Base-by-base conservation (phyloP, 2,797 vertebrate species). In the Chelidonichthys spinosus region DNA sequence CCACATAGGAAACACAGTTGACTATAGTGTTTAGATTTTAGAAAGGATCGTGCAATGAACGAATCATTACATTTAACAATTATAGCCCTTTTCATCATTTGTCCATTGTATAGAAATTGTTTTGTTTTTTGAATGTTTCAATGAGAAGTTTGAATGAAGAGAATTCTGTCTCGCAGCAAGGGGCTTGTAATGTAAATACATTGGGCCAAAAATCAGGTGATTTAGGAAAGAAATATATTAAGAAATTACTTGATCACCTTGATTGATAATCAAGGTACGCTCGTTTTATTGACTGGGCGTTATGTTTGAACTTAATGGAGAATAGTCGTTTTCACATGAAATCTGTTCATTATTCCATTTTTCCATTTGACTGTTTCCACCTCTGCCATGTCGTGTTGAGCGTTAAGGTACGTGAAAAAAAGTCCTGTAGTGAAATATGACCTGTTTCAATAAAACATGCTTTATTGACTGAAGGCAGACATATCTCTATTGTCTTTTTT, bases 361-460 rank as follows among this genome's bases (percentile, higher is more conserved):
- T 90, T 89, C 75, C 79, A 84, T 89, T 88, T 69, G 62, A 81
- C 67, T 69, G 69, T 83, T 83, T 83, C 50, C 73, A 72, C 79
- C 54, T 78, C 66, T 36, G 46, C 66, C 55, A 78, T 81, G 68
- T 89, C 69, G 64, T 83, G 65, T 66, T 74, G 69, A 83, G 69
- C 46, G 47, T 87, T 71, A 33, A 54, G 69, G 2, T 60, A 73
- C 52, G 75, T 68, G 15, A 47, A 65, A 63, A 47, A 63, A 75
- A 72, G 36, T 76, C 76, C 73, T 71, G 64, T 76, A 55, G 77
- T 78, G 78, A 85, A 83, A 78, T 73, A 69, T 84, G 70, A 82
- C 54, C 53, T 60, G 76, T 87, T 86, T 82, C 78, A 93, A 91
- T 92, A 92, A 93, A 93, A 90, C 89, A 92, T 87, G 84, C 84